Conservation (phyloP, 1,140 invertebrate species). For the Gryon sp. region DNA sequence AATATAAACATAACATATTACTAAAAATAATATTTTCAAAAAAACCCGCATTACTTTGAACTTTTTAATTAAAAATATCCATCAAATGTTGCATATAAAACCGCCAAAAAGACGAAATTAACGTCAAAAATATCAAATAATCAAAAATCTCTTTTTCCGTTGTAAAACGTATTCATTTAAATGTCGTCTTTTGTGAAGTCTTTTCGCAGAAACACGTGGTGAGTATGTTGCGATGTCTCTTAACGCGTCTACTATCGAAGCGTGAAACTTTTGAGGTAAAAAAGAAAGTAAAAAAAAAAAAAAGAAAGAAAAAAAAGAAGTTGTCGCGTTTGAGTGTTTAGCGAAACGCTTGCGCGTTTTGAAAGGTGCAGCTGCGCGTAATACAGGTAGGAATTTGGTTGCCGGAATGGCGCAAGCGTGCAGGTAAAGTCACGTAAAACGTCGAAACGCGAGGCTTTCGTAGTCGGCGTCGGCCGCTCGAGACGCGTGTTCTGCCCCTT, state of each 20-base stretch:
- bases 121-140: no score
- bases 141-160: no score
- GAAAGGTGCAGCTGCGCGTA: conserved; percentile 51
- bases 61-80: no score
- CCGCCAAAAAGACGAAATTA: no score
- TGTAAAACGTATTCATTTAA: no score
- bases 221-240: conserved; percentile 22
- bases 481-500: conserved; percentile 67
- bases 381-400: conserved; percentile 63
- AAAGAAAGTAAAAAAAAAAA: neutral
- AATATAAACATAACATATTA: no score
- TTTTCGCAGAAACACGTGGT: conserved; percentile 42
- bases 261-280: conserved; percentile 50
- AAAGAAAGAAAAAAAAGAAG: conserved; percentile 15
- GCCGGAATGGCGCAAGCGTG: conserved; percentile 71
- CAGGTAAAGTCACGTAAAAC: conserved; percentile 74
- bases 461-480: conserved; percentile 78
- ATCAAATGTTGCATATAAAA: no score
- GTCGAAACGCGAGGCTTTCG: conserved; percentile 73
- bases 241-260: conserved; percentile 30
- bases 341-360: conserved; percentile 58
- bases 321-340: conserved; percentile 44
- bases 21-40: no score
- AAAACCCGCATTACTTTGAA: no score
- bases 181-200: no score